Evolutionary conservation across 1,140 invertebrate species (phyloP), one percentile per base, ranked within the genome.

Genomic region (Latrodectus geometricus): DNA sequence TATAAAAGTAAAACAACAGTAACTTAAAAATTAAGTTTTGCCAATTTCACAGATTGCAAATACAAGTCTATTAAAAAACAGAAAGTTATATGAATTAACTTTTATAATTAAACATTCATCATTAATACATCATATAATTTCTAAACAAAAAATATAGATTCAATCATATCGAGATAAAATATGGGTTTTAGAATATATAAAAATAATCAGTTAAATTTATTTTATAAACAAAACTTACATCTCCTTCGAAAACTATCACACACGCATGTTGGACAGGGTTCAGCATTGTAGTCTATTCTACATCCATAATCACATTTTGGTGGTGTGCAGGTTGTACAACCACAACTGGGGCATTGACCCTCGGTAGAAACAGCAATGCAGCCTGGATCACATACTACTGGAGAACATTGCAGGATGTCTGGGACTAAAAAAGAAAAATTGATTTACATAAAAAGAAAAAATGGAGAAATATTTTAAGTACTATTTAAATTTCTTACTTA

Each of bases 221-320:
- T 48, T 8, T 35, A 4, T 17, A 65, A 12, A 11, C 20, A 9
- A 8, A n/a, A 52, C 79, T 81, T 15, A 81, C 79, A 56, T 66
- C 48, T 65, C 20, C 79, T 81, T 66, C 54, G 79, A 21, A 9
- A 54, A 54, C 79, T 50, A 20, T 86, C 83, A 21, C 83, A 86
- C 15, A 66, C 50, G 35, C 83, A 86, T 5, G 50, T 70, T 8
- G 83, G 83, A 21, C 83, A 86, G 7, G 83, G 75, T 56, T 54
- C 56, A 11, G 83, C 23, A 17, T 70, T 66, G 50, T 69, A 21
- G 9, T 86, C 70, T 8, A 86, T 23, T 8, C 65, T 23, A 21
- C 83, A 86, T 4, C 75, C 83, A 4, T 21, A 9, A 14, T 61
- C 83, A 49, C 83, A 86, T 48, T 49, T 56, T 15, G 83, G 83